Evolutionary conservation across 2,113 vertebrate species (phyloP).

Genomic region (Nesogale talazaci): DNA sequence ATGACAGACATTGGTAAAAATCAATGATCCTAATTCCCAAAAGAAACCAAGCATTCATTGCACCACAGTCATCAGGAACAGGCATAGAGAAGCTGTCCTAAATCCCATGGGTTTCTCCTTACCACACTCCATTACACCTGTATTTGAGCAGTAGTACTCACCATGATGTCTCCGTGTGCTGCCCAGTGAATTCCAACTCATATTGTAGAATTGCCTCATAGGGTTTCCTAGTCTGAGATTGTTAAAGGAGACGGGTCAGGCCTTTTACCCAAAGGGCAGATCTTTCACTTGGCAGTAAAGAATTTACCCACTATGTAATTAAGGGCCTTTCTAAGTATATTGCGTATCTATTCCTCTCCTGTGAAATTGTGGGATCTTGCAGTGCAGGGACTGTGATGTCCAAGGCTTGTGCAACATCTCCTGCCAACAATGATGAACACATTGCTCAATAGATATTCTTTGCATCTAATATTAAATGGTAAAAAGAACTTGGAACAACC

Average conservation of each 20-base stretch:
- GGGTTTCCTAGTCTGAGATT: too few species aligned
- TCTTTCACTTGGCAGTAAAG: neutral
- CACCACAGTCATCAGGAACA: neutral
- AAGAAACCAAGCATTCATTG: neutral
- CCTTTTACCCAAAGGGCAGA: too few species aligned
- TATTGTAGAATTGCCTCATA: neutral
- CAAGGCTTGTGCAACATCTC: neutral
- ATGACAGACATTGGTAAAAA: too few species aligned
- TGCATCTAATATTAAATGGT: slow-evolving; percentile 16
- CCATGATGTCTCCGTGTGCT: neutral
- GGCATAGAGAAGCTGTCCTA: neutral
- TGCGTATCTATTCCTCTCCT: fast-evolving
- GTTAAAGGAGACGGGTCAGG: too few species aligned
- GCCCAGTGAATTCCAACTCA: neutral
- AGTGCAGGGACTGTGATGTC: too few species aligned
- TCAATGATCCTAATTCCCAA: too few species aligned
- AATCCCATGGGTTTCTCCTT: fast-evolving
- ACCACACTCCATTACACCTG: fast-evolving
- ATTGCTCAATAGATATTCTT: neutral
- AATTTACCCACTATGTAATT: neutral
- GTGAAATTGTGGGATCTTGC: too few species aligned
- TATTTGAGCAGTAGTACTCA: neutral
- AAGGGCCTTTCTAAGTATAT: fast-evolving
- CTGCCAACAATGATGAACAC: neutral
- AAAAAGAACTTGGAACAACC: neutral